Evolutionary conservation across 1,140 invertebrate species (phyloP).

Genomic region (Caenorhabditis latens): DNA sequence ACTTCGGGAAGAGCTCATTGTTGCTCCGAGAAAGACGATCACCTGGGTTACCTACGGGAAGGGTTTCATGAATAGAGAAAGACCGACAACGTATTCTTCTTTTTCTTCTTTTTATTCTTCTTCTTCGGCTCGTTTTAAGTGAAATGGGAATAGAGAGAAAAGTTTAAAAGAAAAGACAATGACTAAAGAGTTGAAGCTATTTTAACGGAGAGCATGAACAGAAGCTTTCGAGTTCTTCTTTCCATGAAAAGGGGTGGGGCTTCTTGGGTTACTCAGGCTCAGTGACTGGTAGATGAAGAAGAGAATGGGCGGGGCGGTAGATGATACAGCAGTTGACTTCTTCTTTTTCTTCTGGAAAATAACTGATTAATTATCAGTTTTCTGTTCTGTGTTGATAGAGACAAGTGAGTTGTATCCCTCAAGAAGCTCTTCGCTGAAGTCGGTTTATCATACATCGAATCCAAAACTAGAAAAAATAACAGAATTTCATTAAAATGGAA

Average conservation of each 20-base stretch:
- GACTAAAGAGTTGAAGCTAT: background rate
- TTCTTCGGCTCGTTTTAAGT: conserved; percentile 38
- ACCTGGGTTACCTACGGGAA: conserved; percentile 48
- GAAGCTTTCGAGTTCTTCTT: background rate
- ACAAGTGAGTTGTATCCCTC: too few relatives aligned
- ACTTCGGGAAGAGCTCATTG: conserved; percentile 32
- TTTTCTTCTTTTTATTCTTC: conserved; percentile 43
- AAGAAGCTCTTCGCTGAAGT: too few relatives aligned
- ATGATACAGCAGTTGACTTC: background rate
- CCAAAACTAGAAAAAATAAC: too few relatives aligned
- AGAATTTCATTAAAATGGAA: too few relatives aligned
- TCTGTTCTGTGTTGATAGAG: too few relatives aligned
- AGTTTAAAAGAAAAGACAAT: conserved; percentile 42
- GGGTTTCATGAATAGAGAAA: conserved; percentile 1
- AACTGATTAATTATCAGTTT: too few relatives aligned
- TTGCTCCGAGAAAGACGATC: conserved; percentile 48
- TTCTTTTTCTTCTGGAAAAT: too few relatives aligned
- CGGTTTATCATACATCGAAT: too few relatives aligned
- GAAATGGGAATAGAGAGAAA: background rate
- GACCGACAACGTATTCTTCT: conserved; percentile 26
- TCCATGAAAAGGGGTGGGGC: conserved; percentile 25
- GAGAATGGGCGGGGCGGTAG: background rate
- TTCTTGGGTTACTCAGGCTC: conserved; percentile 49
- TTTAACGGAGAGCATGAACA: background rate
- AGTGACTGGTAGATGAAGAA: conserved; percentile 1